phyloP scores from a whole-genome alignment of 2,888 invertebrate genomes.

The Hofmannophila pseudospretella region DNA sequence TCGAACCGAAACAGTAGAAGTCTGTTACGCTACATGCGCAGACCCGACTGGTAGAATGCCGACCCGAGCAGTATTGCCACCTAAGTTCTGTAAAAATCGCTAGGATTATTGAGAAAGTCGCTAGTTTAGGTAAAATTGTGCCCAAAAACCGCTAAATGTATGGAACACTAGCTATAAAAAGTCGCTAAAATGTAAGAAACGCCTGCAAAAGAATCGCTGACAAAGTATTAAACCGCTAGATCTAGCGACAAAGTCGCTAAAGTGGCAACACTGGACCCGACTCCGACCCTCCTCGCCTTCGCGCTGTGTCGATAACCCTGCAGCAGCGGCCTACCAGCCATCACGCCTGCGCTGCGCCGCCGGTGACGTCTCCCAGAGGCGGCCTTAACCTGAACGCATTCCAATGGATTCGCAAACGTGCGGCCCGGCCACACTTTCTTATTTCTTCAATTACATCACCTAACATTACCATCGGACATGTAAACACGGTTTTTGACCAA shows the following conservation, averaged over 20 bases:
- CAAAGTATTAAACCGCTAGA: no score
- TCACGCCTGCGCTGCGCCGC: constrained; percentile 60
- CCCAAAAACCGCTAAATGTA: no score
- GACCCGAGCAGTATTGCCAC: no score
- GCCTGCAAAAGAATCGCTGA: no score
- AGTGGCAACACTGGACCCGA: no score
- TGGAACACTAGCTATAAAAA: no score
- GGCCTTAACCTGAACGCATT: constrained; percentile 61
- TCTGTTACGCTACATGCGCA: constrained; percentile 54
- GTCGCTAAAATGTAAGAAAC: no score
- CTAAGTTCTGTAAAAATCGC: no score
- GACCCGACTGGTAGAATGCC: constrained; percentile 26
- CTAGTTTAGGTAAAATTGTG: no score
- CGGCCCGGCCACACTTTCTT: constrained; percentile 41
- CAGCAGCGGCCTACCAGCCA: constrained; percentile 57
- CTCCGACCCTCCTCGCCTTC: constrained; percentile 59
- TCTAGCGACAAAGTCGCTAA: no score
- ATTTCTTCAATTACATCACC: constrained; percentile 14
- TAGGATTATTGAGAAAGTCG: no score
- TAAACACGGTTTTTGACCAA: not conserved
- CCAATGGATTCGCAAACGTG: constrained; percentile 55
- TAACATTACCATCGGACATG: not conserved
- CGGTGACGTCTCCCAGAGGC: constrained; percentile 56
- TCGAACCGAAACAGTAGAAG: constrained; percentile 57
- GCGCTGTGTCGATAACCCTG: constrained; percentile 74